Evolutionary conservation across 37 sponge, comb jelly and placozoan genomes (phyloP).

Genomic region (Eunapius fragilis): DNA sequence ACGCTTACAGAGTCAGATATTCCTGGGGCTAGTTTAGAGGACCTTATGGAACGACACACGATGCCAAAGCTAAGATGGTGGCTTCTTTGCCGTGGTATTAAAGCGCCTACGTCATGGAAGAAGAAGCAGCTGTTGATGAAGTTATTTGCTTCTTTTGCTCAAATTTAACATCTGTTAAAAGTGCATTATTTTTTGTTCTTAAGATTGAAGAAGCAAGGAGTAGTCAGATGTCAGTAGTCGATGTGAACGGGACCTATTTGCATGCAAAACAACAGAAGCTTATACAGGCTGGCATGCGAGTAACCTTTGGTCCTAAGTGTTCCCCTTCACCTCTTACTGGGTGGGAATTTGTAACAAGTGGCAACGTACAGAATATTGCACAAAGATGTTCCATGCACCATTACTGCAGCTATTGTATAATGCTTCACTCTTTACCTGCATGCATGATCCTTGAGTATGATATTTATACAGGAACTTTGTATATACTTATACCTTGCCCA

Average conservation of each 20-base stretch:
- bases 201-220: slow-evolving; percentile 3
- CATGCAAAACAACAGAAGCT: slow-evolving; percentile 2
- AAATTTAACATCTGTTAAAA: background rate
- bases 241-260: slow-evolving; percentile 23
- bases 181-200: background rate
- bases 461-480: slow-evolving; percentile 7
- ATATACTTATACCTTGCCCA: slow-evolving; percentile 19
- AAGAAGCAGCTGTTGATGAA: background rate
- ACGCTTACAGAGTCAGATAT: slow-evolving; percentile 3
- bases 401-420: slow-evolving; percentile 5
- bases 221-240: background rate
- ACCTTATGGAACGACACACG: background rate
- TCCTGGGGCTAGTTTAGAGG: slow-evolving; percentile 9
- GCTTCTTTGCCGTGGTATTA: slow-evolving; percentile 26
- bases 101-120: background rate
- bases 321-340: slow-evolving; percentile 10
- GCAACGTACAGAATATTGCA: background rate
- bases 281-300: background rate
- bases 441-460: background rate
- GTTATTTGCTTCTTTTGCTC: background rate
- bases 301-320: background rate
- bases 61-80: slow-evolving; percentile 3
- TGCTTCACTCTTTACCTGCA: background rate
- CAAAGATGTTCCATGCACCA: background rate
- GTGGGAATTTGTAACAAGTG: slow-evolving; percentile 7